Evolutionary conservation across 1,140 invertebrate genomes (phyloP).

Genomic region (Apis laboriosa): DNA sequence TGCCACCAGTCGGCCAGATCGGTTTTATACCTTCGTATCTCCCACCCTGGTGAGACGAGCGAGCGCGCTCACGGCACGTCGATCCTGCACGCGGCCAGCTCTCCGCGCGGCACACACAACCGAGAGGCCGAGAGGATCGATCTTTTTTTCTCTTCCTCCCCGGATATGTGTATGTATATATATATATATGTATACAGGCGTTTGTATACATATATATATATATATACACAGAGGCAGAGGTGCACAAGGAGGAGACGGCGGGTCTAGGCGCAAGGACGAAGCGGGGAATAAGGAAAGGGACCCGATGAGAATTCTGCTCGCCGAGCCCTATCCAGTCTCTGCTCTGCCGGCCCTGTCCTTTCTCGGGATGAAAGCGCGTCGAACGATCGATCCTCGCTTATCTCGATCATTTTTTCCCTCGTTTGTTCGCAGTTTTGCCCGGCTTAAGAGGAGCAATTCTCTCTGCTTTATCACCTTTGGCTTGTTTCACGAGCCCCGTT

Average conservation of each 20-base stretch:
- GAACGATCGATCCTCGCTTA: not conserved
- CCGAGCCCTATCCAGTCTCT: constrained; percentile 9
- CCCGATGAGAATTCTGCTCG: not conserved
- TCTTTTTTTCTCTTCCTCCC: constrained; percentile 65
- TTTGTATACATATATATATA: constrained; percentile 8
- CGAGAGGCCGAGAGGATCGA: constrained; percentile 60
- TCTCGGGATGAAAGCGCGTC: not conserved
- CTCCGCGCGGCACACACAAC: constrained; percentile 20
- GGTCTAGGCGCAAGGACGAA: constrained; percentile 69
- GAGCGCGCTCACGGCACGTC: constrained; percentile 55
- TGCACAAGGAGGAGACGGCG: not conserved
- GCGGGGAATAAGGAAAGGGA: constrained; percentile 41
- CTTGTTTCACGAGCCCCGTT: not conserved
- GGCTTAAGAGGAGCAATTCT: not conserved
- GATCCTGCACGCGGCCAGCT: constrained; percentile 53
- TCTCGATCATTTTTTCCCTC: not conserved
- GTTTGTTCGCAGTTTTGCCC: too few relatives aligned
- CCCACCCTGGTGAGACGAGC: constrained; percentile 70
- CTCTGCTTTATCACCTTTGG: not conserved
- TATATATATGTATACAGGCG: not conserved
- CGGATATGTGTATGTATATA: constrained; percentile 52
- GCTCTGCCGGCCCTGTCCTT: not conserved
- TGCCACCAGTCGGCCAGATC: constrained; percentile 72
- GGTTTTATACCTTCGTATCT: constrained; percentile 81
- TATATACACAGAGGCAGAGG: too few relatives aligned